Base-by-base conservation (phyloP, 1,140 invertebrate species). In the Heliothis subflexa region DNA sequence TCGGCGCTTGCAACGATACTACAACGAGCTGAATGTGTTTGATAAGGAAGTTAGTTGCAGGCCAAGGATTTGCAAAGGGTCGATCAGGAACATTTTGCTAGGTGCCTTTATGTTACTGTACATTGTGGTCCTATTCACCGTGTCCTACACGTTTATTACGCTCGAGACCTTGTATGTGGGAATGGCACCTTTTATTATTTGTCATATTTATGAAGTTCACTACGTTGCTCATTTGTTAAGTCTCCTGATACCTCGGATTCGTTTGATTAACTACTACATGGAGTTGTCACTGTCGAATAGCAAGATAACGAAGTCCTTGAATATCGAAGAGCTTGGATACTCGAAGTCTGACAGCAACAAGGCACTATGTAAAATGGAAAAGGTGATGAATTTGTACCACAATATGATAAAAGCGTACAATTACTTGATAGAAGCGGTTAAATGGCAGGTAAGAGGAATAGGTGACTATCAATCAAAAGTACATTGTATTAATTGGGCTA, bases 401-500 rank as follows among this genome's bases (percentile, higher is more conserved):
- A 89, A 81, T 66, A 79, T 90, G 10, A 87, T 92, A 50, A 87
- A 83, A 14, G 78, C 86, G n/a, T 92, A 88, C 64, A 89, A 90
- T 45, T 86, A 75, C 52, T 81, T 93, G 64, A 88, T 90, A 25
- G 82, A 89, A 45, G 87, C 87, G 12, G 82, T 92, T 7, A 92
- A 91, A 83, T 93, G 89, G 88, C 91, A 93, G 89, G 91, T 93
- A 86, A 79, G 47, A 61, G 14, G 16, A 55, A n/a, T 28, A 54
- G 10, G 25, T 52, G 47, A 68, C 16, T n/a, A 18, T 4, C 33
- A 2, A 62, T 40, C 7, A 2, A 40, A n/a, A 0, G 14, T 40
- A 40, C 14, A 2, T 10, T 47, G 18, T 47, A 1, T n/a, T 13
- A 10, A 3, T 55, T 18, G 16, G 7, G 2, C 52, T 55, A 33